These are phyloP conservation scores for Myotis myotis DNA, from an alignment of 2,797 vertebrate genomes.

Conservation along the genomic window DNA sequence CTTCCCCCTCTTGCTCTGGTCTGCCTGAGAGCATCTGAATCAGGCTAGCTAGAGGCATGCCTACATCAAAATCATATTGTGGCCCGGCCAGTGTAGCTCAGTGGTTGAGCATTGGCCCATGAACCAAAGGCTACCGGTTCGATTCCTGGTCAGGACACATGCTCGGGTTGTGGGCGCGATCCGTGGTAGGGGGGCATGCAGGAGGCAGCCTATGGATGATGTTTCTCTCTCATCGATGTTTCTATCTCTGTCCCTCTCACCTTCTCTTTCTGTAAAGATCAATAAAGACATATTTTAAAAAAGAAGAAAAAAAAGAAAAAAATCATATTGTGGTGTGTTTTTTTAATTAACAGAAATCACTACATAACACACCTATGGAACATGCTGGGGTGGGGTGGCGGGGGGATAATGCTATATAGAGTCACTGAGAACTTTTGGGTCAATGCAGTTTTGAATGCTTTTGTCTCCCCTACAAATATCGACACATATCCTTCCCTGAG, in stretches of 20 bases:
- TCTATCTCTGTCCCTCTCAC: too few species aligned
- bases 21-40: background rate
- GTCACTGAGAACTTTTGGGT: background rate
- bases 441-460: background rate
- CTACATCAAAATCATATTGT: background rate
- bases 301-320: background rate
- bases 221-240: too few species aligned
- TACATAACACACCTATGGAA: background rate
- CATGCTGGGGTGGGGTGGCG: background rate
- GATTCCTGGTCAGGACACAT: too few species aligned
- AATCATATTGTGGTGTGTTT: background rate
- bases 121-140: too few species aligned
- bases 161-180: fast-evolving
- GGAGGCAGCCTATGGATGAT: too few species aligned
- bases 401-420: background rate
- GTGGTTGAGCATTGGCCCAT: too few species aligned
- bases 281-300: too few species aligned
- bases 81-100: too few species aligned
- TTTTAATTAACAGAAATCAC: background rate
- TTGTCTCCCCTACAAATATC: conserved; percentile 24
- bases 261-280: too few species aligned
- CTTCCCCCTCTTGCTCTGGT: background rate
- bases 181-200: too few species aligned
- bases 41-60: background rate
- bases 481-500: background rate